Base-by-base conservation (phyloP, 2,113 vertebrate species). In the Saguinus midas region DNA sequence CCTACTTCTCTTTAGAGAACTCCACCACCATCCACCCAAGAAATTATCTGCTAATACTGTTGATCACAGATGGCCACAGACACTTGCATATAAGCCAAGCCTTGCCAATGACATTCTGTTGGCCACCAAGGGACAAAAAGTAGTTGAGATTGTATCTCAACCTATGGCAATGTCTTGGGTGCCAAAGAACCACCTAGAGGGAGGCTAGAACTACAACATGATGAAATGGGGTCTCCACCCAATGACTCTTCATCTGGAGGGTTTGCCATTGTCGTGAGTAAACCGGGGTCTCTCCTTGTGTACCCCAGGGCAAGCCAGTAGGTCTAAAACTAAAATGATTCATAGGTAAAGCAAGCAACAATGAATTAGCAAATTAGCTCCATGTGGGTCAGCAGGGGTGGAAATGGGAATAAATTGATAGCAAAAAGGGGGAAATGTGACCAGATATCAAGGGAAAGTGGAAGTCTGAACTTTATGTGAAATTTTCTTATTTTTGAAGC, bases 191-290 rank as follows among this genome's bases (percentile, higher is more conserved):
- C 5, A 3, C 12, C 1, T 1, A 52, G 12, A 0, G 40, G 25
- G 25, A 57, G 64, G 7, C 40, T 1, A 35, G 40, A 0, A 0
- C 12, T 43, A 6, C 8, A 2, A 4, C 21, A 0, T 0, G 17
- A 17, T 7, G 32, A 16, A 40, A 27, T 29, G 7, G 52, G 18
- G 23, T 9, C 76, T 78, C 11, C 0, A 1, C 17, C 14, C 32
- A 4, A 2, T 0, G n/a, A 32, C n/a, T 64, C 13, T 17, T 21
- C 18, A 9, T 43, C 43, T 27, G 32, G 35, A 64, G 10, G 10
- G 17, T 40, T 25, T 2, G 3, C 64, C 45, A 4, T 0, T 3
- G n/a, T 14, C 1, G 25, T 4, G 12, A 37, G 32, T 16, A 6
- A 68, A 23, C 14, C 37, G 6, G 8, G 1, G 55, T 55, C 61